phyloP scores from a whole-genome alignment of 2,888 invertebrate genomes.

The Apantesis nais region DNA sequence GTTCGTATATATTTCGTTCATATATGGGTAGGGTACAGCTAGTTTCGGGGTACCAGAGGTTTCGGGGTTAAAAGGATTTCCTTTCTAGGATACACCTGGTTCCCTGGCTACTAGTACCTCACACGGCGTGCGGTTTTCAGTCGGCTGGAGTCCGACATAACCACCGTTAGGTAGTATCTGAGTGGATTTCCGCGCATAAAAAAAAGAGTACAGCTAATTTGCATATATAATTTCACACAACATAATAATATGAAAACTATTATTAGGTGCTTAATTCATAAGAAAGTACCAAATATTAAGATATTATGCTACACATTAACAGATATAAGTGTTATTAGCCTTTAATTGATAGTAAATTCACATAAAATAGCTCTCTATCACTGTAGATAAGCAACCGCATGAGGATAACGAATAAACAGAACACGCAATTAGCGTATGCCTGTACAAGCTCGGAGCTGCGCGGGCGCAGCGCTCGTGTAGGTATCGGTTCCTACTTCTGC shows the following conservation, averaged over 20 bases:
- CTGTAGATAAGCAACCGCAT: constrained; percentile 6
- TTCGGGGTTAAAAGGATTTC: no score
- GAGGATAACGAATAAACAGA: constrained; percentile 7
- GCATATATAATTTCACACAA: neutral
- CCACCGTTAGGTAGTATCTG: no score
- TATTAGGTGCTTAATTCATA: neutral
- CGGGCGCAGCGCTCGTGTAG: neutral
- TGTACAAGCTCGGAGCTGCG: neutral
- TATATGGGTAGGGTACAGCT: no score
- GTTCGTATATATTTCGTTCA: no score
- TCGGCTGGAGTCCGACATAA: no score
- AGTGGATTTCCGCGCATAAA: no score
- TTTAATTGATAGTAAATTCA: neutral
- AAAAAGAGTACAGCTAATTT: no score
- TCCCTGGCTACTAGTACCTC: no score
- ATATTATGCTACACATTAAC: neutral
- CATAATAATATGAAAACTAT: neutral
- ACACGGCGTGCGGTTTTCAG: no score
- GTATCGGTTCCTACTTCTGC: neutral
- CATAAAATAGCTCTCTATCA: neutral
- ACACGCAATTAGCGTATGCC: constrained; percentile 4
- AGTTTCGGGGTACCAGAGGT: no score
- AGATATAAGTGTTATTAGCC: neutral
- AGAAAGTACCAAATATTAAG: neutral
- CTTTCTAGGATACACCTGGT: no score